Base-by-base conservation (phyloP, 2,888 invertebrate species). In the Pocota personata region DNA sequence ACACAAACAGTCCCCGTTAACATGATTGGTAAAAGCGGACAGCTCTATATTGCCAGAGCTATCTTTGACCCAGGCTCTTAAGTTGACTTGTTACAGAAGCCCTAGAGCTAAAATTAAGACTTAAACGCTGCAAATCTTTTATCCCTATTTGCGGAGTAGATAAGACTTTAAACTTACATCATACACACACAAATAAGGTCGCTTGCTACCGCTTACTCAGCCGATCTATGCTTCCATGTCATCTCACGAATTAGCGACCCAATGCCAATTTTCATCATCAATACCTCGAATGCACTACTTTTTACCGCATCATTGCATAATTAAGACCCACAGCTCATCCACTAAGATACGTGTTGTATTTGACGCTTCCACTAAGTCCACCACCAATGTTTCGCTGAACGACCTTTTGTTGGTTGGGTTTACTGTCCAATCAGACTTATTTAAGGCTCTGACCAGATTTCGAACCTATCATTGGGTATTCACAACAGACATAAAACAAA, bases 341-440 rank as follows among this genome's bases (percentile, higher is more conserved):
- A 46, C 57, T 3, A 69, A 69, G n/a, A 12, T 57, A 3, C 27
- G 57, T 5, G 69, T 57, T 1, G 57, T 57, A 1, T 69, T 69
- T n/a, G 69, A 69, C 10, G 69, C 30, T n/a, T 80, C 76, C 0
- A 50, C 43, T 1, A 82, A 75, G 30, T 72, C 78, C 27, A 32
- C 52, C 57, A 60, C 76, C 4, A 87, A 87, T 6, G 32, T 87
- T 10, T 88, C 88, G 12, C 37, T 89, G n/a, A 90, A 89, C 69
- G 87, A 88, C 6, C 43, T 72, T 3, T 80, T 89, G 24, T 57
- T 83, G 57, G 52, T 76, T 7, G 90, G 90, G 0, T 89, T 89
- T 1, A 71, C 71, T 0, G 30, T 89, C 7, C 88, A 89, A 58
- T 64, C 88, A 5, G 87, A 89, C 32, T 32, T 90, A 8, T 35